A percentile compares a stretch with the other conserved stretches of the same genome.
Conservation (phyloP, 2,888 invertebrate species). For the Epiblema foenella region DNA sequence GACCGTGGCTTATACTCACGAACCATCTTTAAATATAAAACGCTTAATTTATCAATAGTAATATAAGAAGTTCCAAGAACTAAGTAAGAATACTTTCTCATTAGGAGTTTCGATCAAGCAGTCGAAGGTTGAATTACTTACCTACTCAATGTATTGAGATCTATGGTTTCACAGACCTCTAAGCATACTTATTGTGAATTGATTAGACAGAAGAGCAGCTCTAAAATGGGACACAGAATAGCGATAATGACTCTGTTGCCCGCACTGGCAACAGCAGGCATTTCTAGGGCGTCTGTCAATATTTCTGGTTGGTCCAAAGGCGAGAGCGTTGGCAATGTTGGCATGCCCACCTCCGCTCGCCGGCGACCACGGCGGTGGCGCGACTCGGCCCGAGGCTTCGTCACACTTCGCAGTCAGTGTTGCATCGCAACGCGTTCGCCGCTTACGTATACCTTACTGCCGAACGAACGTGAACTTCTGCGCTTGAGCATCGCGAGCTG, state of each 20-base stretch:
- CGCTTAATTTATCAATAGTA: too few species aligned
- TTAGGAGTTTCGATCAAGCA: not conserved
- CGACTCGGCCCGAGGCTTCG: constrained; percentile 41
- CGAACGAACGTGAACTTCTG: constrained; percentile 51
- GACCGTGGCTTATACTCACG: constrained; percentile 20
- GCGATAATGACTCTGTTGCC: constrained; percentile 70
- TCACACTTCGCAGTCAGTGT: constrained; percentile 47
- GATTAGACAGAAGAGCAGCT: constrained; percentile 12
- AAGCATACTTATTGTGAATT: not conserved
- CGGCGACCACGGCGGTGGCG: constrained; percentile 45
- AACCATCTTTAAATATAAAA: constrained; percentile 23
- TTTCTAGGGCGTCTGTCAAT: constrained; percentile 69
- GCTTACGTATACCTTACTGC: constrained; percentile 33
- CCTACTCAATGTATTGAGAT: too few species aligned
- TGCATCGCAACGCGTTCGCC: constrained; percentile 51
- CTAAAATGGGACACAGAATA: constrained; percentile 59
- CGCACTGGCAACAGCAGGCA: constrained; percentile 53
- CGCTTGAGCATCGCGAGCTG: constrained; percentile 52
- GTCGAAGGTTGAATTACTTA: not conserved
- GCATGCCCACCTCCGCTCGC: constrained; percentile 46
- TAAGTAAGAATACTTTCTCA: not conserved
- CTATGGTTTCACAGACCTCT: not conserved
- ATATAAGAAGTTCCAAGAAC: not conserved
- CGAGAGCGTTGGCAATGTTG: constrained; percentile 50
- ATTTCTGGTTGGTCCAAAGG: constrained; percentile 53